Evolutionary conservation across 2,797 vertebrate genomes (phyloP).

Genomic region (Salarias fasciatus): DNA sequence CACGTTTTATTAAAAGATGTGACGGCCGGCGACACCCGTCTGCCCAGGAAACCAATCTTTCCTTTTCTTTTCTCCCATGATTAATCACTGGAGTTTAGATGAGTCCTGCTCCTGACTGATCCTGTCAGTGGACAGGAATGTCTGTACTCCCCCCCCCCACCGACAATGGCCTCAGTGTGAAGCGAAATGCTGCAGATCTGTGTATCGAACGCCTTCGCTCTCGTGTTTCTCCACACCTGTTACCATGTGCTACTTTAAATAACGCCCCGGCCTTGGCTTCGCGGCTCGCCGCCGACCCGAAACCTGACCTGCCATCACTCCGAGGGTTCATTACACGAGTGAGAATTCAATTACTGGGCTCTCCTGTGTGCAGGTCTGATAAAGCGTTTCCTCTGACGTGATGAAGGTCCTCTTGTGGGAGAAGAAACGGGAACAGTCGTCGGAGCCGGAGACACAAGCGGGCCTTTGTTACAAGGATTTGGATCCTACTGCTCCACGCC

Average conservation of each 20-base stretch:
- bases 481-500: slow-evolving; percentile 20
- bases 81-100: slow-evolving; percentile 9
- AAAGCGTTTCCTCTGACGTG: neutral
- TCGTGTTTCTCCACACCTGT: slow-evolving; percentile 62
- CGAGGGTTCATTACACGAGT: neutral
- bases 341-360: no score
- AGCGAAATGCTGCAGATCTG: slow-evolving; percentile 13
- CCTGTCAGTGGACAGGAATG: slow-evolving; percentile 49
- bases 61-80: neutral
- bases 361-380: no score
- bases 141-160: neutral
- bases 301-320: neutral
- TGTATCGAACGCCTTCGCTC: slow-evolving; percentile 33
- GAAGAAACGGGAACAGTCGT: slow-evolving; percentile 28
- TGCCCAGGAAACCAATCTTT: slow-evolving; percentile 8
- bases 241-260: slow-evolving; percentile 50
- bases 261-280: slow-evolving; percentile 10
- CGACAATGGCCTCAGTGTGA: slow-evolving; percentile 59
- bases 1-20: no score
- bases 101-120: slow-evolving; percentile 40
- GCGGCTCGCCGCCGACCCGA: slow-evolving; percentile 8
- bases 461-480: slow-evolving; percentile 62
- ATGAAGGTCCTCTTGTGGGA: slow-evolving; percentile 24
- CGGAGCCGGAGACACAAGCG: no score
- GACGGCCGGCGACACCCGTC: no score